phyloP scores from a whole-genome alignment of 2,797 vertebrate genomes.

The Lateolabrax maculatus region DNA sequence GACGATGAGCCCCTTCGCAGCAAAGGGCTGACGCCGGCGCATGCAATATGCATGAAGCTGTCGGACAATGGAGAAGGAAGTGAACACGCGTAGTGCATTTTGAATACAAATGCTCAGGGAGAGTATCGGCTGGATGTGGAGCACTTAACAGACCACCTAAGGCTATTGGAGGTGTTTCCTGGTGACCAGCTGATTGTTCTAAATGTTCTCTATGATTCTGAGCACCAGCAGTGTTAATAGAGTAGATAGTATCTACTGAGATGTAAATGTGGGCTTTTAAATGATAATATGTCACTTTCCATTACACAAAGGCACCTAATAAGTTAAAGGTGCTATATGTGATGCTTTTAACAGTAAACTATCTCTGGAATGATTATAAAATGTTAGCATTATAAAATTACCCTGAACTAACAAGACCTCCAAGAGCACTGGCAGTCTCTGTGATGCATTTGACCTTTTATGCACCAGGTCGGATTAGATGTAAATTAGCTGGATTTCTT shows the following conservation, averaged over 20 bases:
- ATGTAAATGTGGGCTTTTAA: not conserved
- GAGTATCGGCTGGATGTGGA: conserved; percentile 24
- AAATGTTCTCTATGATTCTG: conserved; percentile 11
- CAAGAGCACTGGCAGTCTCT: not conserved
- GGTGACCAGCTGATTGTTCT: conserved; percentile 46
- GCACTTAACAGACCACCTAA: conserved; percentile 57
- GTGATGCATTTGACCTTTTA: not conserved
- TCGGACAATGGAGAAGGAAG: conserved; percentile 50
- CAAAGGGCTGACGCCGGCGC: conserved; percentile 43
- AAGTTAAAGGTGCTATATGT: not conserved
- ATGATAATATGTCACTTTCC: not conserved
- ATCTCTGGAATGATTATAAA: not conserved
- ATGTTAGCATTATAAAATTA: not conserved
- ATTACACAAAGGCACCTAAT: not conserved
- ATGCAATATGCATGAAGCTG: conserved; percentile 79
- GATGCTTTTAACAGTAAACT: not conserved
- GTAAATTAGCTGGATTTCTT: not conserved
- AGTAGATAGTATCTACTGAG: conserved; percentile 5
- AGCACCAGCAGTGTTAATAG: conserved; percentile 9
- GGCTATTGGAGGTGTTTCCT: conserved; percentile 43
- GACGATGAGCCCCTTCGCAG: conserved; percentile 40
- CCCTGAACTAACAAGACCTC: not conserved
- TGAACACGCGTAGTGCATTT: conserved; percentile 31
- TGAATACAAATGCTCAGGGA: conserved; percentile 69
- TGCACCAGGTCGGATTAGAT: not conserved